A percentile compares a stretch with the other conserved stretches of the same genome.
phyloP scores from a whole-genome alignment of 2,797 vertebrate genomes.

The Simalia tracyae region DNA sequence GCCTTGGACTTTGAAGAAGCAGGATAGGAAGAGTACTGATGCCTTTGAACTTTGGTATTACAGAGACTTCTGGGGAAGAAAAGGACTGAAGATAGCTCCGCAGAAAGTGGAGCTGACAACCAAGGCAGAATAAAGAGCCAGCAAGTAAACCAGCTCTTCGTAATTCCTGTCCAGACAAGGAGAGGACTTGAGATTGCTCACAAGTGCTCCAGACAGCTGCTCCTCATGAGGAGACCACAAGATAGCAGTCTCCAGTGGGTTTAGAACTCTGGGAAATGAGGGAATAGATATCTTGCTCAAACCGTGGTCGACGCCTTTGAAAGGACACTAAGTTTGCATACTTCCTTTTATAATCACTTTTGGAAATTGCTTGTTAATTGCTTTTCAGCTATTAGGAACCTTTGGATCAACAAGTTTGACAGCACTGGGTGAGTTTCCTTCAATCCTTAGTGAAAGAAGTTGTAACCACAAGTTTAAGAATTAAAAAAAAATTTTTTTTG shows the following conservation, averaged over 20 bases:
- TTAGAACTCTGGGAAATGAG: not conserved
- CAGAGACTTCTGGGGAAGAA: not conserved
- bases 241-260: not conserved
- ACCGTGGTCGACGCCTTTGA: not conserved
- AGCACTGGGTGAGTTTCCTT: not conserved
- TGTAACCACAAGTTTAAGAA: not conserved
- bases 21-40: not conserved
- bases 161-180: not conserved
- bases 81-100: not conserved
- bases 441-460: not conserved
- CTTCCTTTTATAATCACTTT: not conserved
- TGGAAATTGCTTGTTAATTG: not conserved
- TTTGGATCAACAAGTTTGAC: not conserved
- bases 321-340: not conserved
- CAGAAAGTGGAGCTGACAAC: not conserved
- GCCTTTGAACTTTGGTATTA: not conserved
- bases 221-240: not conserved
- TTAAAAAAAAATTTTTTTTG: not conserved
- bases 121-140: not conserved
- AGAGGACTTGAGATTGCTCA: not conserved
- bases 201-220: not conserved
- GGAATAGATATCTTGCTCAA: not conserved
- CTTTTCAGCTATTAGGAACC: not conserved
- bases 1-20: not conserved
- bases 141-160: not conserved